These are phyloP conservation scores for Planococcus citri DNA, from an alignment of 1,140 invertebrate genomes.

Conservation along the genomic window DNA sequence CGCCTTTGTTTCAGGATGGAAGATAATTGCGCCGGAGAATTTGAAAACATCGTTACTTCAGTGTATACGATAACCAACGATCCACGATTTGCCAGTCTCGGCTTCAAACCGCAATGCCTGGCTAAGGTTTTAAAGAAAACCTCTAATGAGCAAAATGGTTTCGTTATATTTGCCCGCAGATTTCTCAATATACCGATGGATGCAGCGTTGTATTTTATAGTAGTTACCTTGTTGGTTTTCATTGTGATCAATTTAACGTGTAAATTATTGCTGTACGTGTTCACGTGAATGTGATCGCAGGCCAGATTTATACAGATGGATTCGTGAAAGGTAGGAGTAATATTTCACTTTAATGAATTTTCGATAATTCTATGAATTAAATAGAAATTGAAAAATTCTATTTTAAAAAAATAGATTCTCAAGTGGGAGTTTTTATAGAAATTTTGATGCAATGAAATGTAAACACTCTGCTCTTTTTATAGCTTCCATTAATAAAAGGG, in stretches of 20 bases:
- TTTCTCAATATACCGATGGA: neutral
- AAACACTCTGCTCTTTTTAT: no score
- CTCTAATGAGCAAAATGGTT: neutral
- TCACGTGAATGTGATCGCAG: neutral
- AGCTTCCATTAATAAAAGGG: no score
- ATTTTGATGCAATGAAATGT: no score
- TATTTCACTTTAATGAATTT: neutral
- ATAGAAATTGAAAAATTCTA: no score
- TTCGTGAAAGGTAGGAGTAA: neutral
- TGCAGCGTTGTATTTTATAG: neutral
- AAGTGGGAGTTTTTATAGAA: no score
- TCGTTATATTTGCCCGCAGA: neutral
- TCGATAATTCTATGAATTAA: no score
- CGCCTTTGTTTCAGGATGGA: no score
- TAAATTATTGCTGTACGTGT: slow-evolving; percentile 8
- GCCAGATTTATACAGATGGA: neutral
- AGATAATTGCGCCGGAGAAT: neutral
- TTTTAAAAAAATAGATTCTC: no score
- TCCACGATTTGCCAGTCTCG: neutral
- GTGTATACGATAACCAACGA: slow-evolving; percentile 11
- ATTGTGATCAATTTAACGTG: slow-evolving; percentile 2
- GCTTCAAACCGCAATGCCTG: slow-evolving; percentile 4
- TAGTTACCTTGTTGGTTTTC: neutral
- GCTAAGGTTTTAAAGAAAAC: neutral
- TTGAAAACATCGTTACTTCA: neutral